Conservation (phyloP, 2,113 vertebrate genomes). For the Nothobranchius kuhntae region DNA sequence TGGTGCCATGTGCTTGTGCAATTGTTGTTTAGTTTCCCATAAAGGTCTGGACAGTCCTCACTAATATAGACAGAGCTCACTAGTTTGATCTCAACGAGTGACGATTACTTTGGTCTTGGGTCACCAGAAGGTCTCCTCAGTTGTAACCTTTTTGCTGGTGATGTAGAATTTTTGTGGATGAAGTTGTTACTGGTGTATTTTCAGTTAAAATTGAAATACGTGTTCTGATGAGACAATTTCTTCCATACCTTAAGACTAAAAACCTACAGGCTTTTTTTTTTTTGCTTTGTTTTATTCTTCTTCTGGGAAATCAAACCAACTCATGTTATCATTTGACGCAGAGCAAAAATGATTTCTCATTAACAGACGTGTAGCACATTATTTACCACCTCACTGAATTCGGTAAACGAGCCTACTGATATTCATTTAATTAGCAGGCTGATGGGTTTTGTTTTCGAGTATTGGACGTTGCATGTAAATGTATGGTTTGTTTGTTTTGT, state of each 20-base stretch:
- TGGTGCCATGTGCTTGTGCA: too few relatives aligned
- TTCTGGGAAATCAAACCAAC: constrained; percentile 25
- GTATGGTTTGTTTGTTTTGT: constrained; percentile 4
- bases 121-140: too few relatives aligned
- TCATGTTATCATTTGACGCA: constrained; percentile 19
- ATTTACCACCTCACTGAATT: constrained; percentile 63
- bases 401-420: constrained; percentile 37
- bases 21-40: too few relatives aligned
- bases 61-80: too few relatives aligned
- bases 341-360: constrained; percentile 25
- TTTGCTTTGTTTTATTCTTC: constrained; percentile 28
- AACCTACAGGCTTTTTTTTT: constrained; percentile 1
- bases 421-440: neutral
- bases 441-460: constrained; percentile 26
- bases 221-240: too few relatives aligned
- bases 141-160: too few relatives aligned
- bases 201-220: too few relatives aligned
- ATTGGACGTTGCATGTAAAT: constrained; percentile 9
- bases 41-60: too few relatives aligned
- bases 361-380: constrained; percentile 43
- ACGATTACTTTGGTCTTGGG: too few relatives aligned
- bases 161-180: too few relatives aligned
- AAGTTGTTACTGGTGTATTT: too few relatives aligned
- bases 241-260: neutral
- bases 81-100: too few relatives aligned